Conservation (phyloP, 2,888 invertebrate species). For the Calliphora vomitoria region DNA sequence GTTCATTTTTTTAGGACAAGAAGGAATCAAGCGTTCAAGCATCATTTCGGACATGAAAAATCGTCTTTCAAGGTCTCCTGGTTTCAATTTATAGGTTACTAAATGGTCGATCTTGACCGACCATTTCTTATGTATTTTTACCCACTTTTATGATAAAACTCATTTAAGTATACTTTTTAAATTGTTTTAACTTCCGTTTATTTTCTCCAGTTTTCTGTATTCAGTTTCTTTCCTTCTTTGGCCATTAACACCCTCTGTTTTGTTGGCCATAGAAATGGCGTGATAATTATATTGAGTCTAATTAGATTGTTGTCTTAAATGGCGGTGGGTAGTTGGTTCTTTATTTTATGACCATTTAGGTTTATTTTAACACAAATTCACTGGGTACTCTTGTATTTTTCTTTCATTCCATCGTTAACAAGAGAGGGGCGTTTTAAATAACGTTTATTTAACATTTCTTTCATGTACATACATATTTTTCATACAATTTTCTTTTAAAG, state of each 20-base stretch:
- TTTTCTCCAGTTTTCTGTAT: neutral
- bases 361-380: constrained; percentile 28
- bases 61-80: too few species aligned
- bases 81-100: too few species aligned
- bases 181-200: constrained; percentile 38
- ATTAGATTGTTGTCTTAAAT: constrained; percentile 79
- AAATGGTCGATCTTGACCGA: neutral
- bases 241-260: constrained; percentile 40
- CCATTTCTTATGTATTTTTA: neutral
- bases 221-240: constrained; percentile 12
- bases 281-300: constrained; percentile 81
- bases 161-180: constrained; percentile 3
- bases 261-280: constrained; percentile 63
- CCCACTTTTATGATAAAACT: constrained; percentile 11
- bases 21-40: too few species aligned
- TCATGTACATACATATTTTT: constrained; percentile 29
- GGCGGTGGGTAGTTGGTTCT: constrained; percentile 30
- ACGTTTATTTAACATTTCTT: constrained; percentile 40
- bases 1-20: too few species aligned
- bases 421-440: constrained; percentile 6
- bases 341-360: constrained; percentile 68
- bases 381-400: neutral
- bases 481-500: constrained; percentile 26
- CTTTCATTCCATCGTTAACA: neutral
- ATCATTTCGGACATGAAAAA: too few species aligned